Evolutionary conservation across 2,113 vertebrate species (phyloP).

Genomic region (Pipa parva): DNA sequence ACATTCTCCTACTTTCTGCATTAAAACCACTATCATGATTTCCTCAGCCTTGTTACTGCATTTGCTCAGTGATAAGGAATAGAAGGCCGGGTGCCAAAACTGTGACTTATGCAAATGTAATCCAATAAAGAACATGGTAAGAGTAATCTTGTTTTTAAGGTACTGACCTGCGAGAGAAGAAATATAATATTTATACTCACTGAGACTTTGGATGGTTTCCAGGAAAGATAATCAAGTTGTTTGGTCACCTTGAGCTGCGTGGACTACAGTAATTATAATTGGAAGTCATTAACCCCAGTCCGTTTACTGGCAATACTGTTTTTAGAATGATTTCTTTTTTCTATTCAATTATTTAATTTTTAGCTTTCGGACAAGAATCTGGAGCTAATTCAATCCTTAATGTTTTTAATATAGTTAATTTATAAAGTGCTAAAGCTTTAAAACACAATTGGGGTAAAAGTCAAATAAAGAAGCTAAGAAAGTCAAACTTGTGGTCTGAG

Average conservation of each 20-base stretch:
- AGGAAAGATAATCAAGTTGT: not conserved
- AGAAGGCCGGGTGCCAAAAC: not conserved
- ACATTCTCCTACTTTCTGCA: too few species aligned
- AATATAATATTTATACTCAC: not conserved
- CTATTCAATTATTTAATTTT: too few species aligned
- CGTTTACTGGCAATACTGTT: too few species aligned
- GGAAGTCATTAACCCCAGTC: not conserved
- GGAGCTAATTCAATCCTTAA: too few species aligned
- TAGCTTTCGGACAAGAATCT: too few species aligned
- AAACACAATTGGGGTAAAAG: too few species aligned
- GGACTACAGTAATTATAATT: not conserved
- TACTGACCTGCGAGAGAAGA: too few species aligned
- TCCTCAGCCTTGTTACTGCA: constrained; percentile 15
- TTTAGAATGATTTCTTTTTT: too few species aligned
- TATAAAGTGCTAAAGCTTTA: too few species aligned
- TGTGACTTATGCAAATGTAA: not conserved
- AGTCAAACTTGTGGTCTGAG: too few species aligned
- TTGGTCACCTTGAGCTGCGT: not conserved
- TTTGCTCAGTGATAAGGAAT: constrained; percentile 19
- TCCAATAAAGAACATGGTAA: not conserved
- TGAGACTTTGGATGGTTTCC: not conserved
- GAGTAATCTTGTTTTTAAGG: not conserved
- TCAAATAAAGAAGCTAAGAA: too few species aligned
- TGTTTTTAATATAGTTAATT: too few species aligned
- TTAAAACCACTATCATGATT: constrained; percentile 27